phyloP scores from a whole-genome alignment of 2,888 invertebrate genomes.

The Patella depressa region DNA sequence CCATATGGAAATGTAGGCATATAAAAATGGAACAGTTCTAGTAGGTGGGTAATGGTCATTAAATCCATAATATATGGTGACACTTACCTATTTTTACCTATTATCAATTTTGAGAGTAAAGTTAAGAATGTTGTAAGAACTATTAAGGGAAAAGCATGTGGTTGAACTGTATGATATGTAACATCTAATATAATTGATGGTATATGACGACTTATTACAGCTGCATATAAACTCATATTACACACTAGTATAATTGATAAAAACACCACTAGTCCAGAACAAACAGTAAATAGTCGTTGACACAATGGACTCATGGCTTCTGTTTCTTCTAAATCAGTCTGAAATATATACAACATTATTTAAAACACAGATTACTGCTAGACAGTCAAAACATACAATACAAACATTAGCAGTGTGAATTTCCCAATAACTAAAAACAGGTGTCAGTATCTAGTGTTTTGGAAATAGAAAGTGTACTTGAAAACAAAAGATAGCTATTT shows the following conservation, averaged over 20 bases:
- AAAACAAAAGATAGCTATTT: neutral
- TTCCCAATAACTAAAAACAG: no score
- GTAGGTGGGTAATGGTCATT: neutral
- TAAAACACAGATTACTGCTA: no score
- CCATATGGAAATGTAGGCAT: no score
- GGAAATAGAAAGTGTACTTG: no score
- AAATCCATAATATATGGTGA: neutral
- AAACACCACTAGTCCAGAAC: neutral
- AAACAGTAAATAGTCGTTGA: neutral
- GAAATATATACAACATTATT: neutral
- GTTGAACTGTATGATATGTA: no score
- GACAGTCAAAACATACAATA: no score
- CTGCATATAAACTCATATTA: neutral
- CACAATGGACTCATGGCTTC: neutral
- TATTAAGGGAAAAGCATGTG: neutral
- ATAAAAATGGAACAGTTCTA: neutral
- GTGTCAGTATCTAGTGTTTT: no score
- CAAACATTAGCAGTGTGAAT: no score
- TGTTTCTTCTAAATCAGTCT: neutral
- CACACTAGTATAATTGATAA: no score
- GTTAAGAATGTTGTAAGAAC: neutral
- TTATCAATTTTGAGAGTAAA: constrained; percentile 11
- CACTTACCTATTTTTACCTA: constrained; percentile 25
- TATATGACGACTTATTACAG: neutral
- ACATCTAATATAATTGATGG: no score